Evolutionary conservation across 2,797 vertebrate genomes (phyloP), one percentile per base, ranked within the genome.

Genomic region (Pangasius krempfi): DNA sequence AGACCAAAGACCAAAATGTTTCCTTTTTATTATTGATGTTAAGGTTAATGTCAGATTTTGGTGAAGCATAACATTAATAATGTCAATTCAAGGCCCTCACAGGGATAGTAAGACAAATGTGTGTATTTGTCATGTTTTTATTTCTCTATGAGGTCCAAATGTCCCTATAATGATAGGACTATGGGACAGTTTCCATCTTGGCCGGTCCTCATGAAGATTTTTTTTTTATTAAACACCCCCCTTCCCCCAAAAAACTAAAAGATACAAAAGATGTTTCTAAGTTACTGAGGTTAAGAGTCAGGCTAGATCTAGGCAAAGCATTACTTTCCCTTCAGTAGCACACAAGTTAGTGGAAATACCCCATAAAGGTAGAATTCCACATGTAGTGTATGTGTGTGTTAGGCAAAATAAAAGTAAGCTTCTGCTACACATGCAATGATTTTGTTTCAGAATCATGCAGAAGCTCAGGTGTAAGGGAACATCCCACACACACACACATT

Each of bases 401-500:
- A 6, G 22, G 25, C 22, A 50, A 75, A 75, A 75, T 14, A n/a
- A 50, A 50, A 47, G 50, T 27, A 5, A 14, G n/a, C 64, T 20
- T 5, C 27, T 54, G 47, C 27, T 16, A 5, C 1, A 80, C 9
- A 40, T 10, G 6, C 78, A 81, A 10, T 80, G 30, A 37, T 58
- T 54, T 54, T 54, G 5, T 60, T 40, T 60, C 22, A 14, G 5
- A 60, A 40, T 81, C 54, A 58, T 25, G 54, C 54, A 58, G 30
- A 81, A 82, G 56, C 79, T 62, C 79, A 60, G 79, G 79, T 82
- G 79, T 60, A 62, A 40, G 33, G 5, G 22, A 40, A 33, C 10
- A 13, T 40, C 52, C 58, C 47, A 81, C 86, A 87, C 76, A 82
- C 86, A 91, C 60, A 44, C 37, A 86, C 72, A 89, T 73, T 87